A percentile compares a stretch with the other conserved stretches of the same genome.
Evolutionary conservation across 1,140 invertebrate species (phyloP).

Genomic region (Formica exsecta): DNA sequence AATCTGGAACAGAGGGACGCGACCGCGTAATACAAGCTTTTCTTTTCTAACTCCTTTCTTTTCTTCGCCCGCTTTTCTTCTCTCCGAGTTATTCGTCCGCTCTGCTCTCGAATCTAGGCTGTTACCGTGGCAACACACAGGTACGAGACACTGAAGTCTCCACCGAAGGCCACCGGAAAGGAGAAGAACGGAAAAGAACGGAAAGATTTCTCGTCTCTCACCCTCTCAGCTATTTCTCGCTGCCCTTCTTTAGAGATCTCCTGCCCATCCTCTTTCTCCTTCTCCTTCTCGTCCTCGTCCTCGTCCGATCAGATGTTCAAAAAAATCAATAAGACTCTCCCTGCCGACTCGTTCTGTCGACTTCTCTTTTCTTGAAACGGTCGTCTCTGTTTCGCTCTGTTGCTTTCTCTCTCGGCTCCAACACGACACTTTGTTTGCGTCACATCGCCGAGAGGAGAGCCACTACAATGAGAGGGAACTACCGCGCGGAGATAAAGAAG

Average conservation of each 20-base stretch:
- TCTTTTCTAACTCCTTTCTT: background rate
- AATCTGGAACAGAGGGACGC: constrained; percentile 66
- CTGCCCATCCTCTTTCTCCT: background rate
- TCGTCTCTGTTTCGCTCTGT: constrained; percentile 2
- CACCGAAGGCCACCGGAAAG: constrained; percentile 53
- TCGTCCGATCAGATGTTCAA: constrained; percentile 69
- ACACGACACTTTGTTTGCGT: constrained; percentile 51
- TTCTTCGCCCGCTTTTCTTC: background rate
- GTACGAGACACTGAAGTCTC: constrained; percentile 34
- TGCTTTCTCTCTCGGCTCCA: constrained; percentile 24
- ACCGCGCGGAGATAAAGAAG: background rate
- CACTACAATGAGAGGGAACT: constrained; percentile 23
- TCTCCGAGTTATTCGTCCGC: constrained; percentile 29
- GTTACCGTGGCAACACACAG: constrained; percentile 78
- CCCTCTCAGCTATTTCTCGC: background rate
- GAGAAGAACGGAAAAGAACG: constrained; percentile 20
- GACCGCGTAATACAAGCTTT: constrained; percentile 31
- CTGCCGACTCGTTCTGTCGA: constrained; percentile 20
- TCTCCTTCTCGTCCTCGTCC: constrained; percentile 17
- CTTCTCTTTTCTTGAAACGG: constrained; percentile 1
- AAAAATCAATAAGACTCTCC: constrained; percentile 73
- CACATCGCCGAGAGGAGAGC: constrained; percentile 1
- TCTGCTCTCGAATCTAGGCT: constrained; percentile 75
- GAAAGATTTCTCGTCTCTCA: background rate
- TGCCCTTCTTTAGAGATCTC: background rate